Evolutionary conservation across 2,113 vertebrate species (phyloP).

Genomic region (Mus pahari): DNA sequence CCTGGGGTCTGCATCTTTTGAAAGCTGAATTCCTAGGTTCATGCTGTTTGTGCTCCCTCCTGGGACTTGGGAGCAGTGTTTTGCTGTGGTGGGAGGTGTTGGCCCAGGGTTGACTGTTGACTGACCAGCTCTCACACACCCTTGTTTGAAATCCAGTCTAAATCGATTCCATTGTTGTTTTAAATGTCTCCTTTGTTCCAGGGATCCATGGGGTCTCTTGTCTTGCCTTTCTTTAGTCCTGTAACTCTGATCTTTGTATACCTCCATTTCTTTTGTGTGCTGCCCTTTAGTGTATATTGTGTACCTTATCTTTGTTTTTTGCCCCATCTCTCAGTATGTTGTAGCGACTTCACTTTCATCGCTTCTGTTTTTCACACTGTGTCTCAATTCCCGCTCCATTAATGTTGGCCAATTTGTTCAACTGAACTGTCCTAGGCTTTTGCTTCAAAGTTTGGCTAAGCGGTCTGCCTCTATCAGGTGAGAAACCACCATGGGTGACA

Average conservation of each 20-base stretch:
- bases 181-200: neutral
- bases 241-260: neutral
- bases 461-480: neutral
- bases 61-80: neutral
- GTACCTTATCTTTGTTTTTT: neutral
- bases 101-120: neutral
- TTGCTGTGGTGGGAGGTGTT: neutral
- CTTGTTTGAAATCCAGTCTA: slow-evolving; percentile 16
- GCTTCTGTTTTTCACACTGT: neutral
- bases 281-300: neutral
- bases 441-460: slow-evolving; percentile 40
- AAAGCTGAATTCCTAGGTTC: neutral
- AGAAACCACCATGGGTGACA: slow-evolving; percentile 9
- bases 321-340: rapidly evolving
- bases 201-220: neutral
- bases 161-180: neutral
- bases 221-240: neutral
- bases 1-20: neutral
- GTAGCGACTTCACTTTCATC: neutral
- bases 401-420: slow-evolving; percentile 28
- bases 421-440: slow-evolving; percentile 48
- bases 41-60: neutral
- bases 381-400: neutral
- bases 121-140: neutral
- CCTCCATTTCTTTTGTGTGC: neutral